Evolutionary conservation across 2,888 invertebrate species (phyloP), one percentile per base, ranked within the genome.

Genomic region (Macrosiphum euphorbiae): DNA sequence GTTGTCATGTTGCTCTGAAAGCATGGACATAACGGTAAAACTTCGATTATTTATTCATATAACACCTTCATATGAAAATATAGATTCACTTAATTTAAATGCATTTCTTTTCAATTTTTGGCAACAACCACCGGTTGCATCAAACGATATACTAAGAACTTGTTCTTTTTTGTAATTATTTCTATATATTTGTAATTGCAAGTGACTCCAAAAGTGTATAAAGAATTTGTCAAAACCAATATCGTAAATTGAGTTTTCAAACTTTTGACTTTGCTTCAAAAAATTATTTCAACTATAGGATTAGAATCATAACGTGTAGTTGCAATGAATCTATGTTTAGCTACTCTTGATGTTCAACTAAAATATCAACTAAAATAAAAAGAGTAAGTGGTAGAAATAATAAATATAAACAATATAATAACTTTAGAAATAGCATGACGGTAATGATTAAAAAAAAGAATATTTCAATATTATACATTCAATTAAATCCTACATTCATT

Each of bases 151-250:
- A 16, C 28, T 86, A 5, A 47, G 47, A 3, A 86, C 86, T 47
- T 47, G 47, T 28, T 86, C 47, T 86, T n/a, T 86, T 28, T 28
- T 86, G n/a, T 28, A 47, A 24, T 86, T 44, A 47, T 86, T 28
- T 86, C 47, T 86, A 86, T 86, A 86, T 13, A 86, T 86, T 86
- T 47, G 44, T 86, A 47, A 50, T 28, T 47, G 86, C 13, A 47
- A 86, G 3, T 44, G 44, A 86, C 86, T 86, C 86, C 86, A 86
- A 86, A 86, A 86, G 47, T 86, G 44, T 47, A 86, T 47, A 86
- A 86, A 86, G 7, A 86, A 86, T 86, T 86, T 86, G 47, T 86
- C 47, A 86, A 86, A 47, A 26, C 86, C 86, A 86, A 86, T 86
- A 86, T 86, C 47, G 16, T 86, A 47, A 11, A 86, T 86, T 44